These are phyloP conservation scores for Megalopta genalis DNA, from an alignment of 1,140 invertebrate genomes.

Conservation along the genomic window DNA sequence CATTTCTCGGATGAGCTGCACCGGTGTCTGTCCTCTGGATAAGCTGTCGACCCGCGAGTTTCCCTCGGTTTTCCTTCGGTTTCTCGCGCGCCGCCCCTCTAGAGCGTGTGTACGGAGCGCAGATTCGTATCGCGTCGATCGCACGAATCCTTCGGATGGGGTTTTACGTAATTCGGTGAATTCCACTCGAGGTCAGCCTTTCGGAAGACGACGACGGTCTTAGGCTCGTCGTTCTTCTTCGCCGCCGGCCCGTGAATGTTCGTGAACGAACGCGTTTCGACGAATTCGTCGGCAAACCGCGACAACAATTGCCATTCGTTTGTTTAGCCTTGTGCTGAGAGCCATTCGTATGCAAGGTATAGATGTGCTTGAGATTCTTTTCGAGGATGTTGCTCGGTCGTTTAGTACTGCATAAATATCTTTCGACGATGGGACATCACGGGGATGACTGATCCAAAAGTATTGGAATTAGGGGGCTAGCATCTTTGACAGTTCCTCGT, in stretches of 20 bases:
- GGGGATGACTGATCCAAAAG: conserved; percentile 12
- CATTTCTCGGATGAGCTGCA: neutral
- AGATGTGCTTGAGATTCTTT: conserved; percentile 16
- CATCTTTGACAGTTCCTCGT: conserved; percentile 98
- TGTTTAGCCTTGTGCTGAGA: conserved; percentile 1
- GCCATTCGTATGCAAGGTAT: conserved; percentile 16
- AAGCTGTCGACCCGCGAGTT: too few species aligned
- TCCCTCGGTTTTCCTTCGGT: neutral
- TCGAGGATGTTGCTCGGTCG: conserved; percentile 40
- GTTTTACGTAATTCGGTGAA: neutral
- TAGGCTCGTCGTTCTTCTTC: neutral
- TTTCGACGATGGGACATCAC: conserved; percentile 28
- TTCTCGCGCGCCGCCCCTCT: neutral
- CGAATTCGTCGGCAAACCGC: conserved; percentile 15
- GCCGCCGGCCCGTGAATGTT: neutral
- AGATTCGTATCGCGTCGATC: neutral
- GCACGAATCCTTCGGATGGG: neutral
- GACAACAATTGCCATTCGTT: conserved; percentile 22
- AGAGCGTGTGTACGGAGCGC: neutral
- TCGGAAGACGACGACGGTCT: neutral
- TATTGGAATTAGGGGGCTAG: conserved; percentile 89
- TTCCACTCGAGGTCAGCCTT: neutral
- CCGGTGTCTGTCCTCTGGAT: too few species aligned
- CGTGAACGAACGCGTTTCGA: neutral
- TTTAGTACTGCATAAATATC: conserved; percentile 23